Base-by-base conservation (phyloP, 2,113 vertebrate genomes). In the Heterotis niloticus region DNA sequence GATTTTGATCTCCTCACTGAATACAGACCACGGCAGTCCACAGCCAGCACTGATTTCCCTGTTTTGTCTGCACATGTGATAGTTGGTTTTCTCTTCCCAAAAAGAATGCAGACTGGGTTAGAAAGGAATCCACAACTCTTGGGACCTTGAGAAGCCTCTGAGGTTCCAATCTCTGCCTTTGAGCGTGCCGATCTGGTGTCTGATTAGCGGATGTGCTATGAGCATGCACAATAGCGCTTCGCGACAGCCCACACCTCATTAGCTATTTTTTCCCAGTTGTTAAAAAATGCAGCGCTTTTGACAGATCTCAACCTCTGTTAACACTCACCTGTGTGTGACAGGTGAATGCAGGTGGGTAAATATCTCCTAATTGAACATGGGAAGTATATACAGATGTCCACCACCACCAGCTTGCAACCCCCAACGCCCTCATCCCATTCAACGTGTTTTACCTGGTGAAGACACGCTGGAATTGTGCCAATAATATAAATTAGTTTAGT, bases 261-360 rank as follows among this genome's bases (percentile, higher is more conserved):
- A 90, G 80, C 85, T 89, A n/a, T 14, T 4, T 20, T 26, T 78
- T 69, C 34, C 34, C 34, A 70, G 52, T 34, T 11, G 94, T 87
- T 96, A 97, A 96, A 94, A 87, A 92, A 96, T 98, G 92, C 94
- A 91, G 94, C 81, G 94, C 91, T 44, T 90, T 96, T 91, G 87
- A 94, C 94, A 89, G 87, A 93, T 89, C 83, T 88, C 90, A 92
- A 86, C 87, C 89, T 85, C 88, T 90, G 94, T 88, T 96, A 96
- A 96, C 96, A 91, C 95, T 92, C 94, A 82, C 87, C 93, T 95
- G 92, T 85, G 76, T 82, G 89, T 94, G 89, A 93, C 94, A 95
- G 94, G 94, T 95, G 94, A 93, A 57, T 5, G 57, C 74, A 83
- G 85, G 80, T 84, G 90, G 87, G 88, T 91, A 89, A 90, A 90